phyloP scores from a whole-genome alignment of 2,797 vertebrate genomes.

The Betta splendens region DNA sequence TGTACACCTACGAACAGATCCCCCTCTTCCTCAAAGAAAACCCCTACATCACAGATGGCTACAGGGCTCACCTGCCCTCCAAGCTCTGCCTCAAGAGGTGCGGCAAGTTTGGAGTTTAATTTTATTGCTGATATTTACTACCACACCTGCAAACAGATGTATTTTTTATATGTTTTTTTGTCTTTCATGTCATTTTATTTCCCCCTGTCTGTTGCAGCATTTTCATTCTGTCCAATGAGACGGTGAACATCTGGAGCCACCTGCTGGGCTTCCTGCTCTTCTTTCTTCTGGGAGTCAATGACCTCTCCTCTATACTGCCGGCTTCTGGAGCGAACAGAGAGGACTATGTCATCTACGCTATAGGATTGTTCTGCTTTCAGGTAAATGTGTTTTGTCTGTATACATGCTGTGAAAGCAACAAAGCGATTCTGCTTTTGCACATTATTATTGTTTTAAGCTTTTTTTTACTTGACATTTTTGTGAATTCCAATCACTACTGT shows the following conservation, averaged over 20 bases:
- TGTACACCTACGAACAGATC: constrained; percentile 97
- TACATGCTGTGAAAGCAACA: background rate
- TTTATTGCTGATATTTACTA: background rate
- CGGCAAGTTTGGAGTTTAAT: background rate
- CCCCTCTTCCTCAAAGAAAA: constrained; percentile 95
- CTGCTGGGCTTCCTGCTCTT: constrained; percentile 95
- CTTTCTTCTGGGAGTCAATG: constrained; percentile 91
- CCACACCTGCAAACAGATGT: background rate
- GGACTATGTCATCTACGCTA: constrained; percentile 95
- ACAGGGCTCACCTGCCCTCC: constrained; percentile 95
- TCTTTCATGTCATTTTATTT: background rate
- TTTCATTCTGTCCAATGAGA: constrained; percentile 97
- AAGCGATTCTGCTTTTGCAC: background rate
- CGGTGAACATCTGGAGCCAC: constrained; percentile 99
- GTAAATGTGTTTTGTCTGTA: constrained; percentile 61
- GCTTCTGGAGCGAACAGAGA: constrained; percentile 89
- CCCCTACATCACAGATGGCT: constrained; percentile 97
- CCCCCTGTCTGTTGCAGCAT: constrained; percentile 78
- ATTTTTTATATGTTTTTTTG: background rate
- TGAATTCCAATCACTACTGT: too few relatives aligned
- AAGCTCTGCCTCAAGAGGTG: constrained; percentile 95
- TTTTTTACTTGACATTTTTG: background rate
- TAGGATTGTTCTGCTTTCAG: constrained; percentile 98
- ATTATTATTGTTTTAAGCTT: background rate
- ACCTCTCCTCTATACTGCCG: constrained; percentile 89